Evolutionary conservation across 2,797 vertebrate species (phyloP).

Genomic region (Furcifer pardalis): DNA sequence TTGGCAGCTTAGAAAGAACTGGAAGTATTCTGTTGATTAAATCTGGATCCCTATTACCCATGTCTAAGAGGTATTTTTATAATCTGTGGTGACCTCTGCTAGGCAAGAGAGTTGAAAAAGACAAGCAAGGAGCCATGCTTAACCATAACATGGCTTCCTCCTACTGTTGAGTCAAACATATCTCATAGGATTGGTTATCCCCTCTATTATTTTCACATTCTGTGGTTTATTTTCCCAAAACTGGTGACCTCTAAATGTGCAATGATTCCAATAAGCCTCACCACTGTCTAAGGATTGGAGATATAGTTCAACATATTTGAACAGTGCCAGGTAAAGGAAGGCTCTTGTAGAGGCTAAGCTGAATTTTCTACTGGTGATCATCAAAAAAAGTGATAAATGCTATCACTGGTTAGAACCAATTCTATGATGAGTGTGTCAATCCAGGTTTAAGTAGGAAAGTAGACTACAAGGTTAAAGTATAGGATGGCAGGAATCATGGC

Average conservation of each 20-base stretch:
- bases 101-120: background rate
- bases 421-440: no score
- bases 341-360: background rate
- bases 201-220: background rate
- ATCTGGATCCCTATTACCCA: background rate
- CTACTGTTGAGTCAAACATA: background rate
- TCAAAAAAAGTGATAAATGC: background rate
- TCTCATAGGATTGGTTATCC: background rate
- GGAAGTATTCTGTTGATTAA: background rate
- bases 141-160: background rate
- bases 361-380: background rate
- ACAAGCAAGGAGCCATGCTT: no score
- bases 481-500: no score
- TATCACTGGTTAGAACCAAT: no score
- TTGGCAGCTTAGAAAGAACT: background rate
- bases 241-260: no score
- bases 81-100: background rate
- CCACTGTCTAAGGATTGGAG: no score
- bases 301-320: no score
- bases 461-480: no score
- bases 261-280: no score
- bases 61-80: background rate
- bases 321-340: no score
- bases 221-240: no score
- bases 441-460: no score